These are phyloP conservation scores for Calcarius lapponicus DNA, from an alignment of 2,797 vertebrate genomes.

Conservation along the genomic window DNA sequence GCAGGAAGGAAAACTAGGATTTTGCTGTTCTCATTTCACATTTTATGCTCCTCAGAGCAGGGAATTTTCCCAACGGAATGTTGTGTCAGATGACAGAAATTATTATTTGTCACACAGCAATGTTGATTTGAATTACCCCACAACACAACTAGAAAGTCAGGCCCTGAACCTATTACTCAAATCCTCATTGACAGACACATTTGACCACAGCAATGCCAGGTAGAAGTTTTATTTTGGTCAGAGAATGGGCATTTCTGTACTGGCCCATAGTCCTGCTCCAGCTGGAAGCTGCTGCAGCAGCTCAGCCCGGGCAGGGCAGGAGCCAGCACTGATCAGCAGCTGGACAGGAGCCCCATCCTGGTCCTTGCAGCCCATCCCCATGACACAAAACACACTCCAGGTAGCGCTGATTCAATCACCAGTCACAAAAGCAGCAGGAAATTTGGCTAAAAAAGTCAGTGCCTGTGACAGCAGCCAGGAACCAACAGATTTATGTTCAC, in stretches of 20 bases:
- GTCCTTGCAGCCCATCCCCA: background rate
- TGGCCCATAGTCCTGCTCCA: background rate
- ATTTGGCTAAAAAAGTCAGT: background rate
- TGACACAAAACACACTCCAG: background rate
- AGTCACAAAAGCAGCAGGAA: background rate
- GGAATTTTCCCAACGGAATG: background rate
- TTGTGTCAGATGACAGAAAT: constrained; percentile 22
- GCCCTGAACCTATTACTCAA: background rate
- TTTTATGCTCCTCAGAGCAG: background rate
- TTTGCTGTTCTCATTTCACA: background rate
- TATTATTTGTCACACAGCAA: background rate
- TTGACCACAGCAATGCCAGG: background rate
- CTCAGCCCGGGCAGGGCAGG: background rate
- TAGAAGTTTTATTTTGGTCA: background rate
- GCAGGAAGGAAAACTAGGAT: background rate
- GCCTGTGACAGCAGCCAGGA: background rate
- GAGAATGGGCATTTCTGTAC: background rate
- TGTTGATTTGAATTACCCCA: constrained; percentile 25
- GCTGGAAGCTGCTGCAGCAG: background rate
- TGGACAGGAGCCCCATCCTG: background rate
- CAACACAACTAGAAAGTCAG: constrained; percentile 19
- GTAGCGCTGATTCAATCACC: background rate
- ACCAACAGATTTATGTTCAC: background rate
- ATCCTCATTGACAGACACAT: background rate
- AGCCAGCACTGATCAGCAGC: background rate